Conservation (phyloP, 2,888 invertebrate genomes). For the Hypolimnas misippus region DNA sequence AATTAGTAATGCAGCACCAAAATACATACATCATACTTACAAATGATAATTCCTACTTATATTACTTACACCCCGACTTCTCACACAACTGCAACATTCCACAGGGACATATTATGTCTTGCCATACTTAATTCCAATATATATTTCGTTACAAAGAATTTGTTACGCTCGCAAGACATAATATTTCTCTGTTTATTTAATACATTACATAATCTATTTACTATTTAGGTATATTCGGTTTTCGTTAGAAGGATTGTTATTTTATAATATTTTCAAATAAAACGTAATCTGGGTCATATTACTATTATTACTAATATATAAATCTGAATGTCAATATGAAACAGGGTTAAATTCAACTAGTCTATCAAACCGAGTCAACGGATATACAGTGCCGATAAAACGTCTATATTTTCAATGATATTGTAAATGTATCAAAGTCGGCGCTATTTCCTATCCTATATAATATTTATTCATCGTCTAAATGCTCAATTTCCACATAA, state of each 20-base stretch:
- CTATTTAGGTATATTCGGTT: conserved; percentile 16
- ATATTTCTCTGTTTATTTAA: conserved; percentile 4
- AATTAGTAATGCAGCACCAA: conserved; percentile 83
- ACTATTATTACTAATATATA: conserved; percentile 16
- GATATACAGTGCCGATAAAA: neutral
- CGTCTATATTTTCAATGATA: neutral
- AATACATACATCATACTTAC: conserved; percentile 75
- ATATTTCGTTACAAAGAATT: conserved; percentile 5
- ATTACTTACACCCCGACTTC: conserved; percentile 36
- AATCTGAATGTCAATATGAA: conserved; percentile 14
- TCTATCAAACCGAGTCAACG: neutral
- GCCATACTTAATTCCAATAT: neutral
- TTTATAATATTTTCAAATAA: conserved; percentile 20
- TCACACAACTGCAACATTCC: conserved; percentile 7
- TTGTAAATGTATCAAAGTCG: neutral
- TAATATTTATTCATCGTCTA: neutral
- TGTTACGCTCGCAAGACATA: conserved; percentile 3
- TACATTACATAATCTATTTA: conserved; percentile 11
- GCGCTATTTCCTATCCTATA: neutral
- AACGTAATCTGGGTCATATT: conserved; percentile 17
- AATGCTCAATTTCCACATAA: conserved; percentile 10
- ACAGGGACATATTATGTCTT: conserved; percentile 12
- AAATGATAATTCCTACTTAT: conserved; percentile 60
- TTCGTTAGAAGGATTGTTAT: conserved; percentile 8
- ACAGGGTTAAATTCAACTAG: conserved; percentile 13